Evolutionary conservation across 2,888 invertebrate species (phyloP).

Genomic region (Boloria euphrosyne): DNA sequence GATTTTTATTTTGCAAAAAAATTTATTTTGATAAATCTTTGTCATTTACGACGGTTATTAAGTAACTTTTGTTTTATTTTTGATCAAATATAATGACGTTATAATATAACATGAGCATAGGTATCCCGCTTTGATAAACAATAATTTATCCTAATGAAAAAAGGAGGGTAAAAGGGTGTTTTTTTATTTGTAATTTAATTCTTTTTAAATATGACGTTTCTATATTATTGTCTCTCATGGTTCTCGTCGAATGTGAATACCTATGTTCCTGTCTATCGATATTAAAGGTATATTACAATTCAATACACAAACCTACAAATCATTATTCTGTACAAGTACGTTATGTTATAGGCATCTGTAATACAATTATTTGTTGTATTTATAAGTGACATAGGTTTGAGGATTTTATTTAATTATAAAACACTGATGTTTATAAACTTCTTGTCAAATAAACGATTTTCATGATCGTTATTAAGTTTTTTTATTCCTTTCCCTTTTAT

Average conservation of each 20-base stretch:
- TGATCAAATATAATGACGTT: conserved; percentile 27
- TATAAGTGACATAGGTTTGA: conserved; percentile 37
- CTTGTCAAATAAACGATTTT: conserved; percentile 50
- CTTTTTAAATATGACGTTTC: too few relatives aligned
- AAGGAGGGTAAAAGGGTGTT: too few relatives aligned
- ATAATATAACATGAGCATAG: conserved; percentile 14
- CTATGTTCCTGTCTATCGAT: conserved; percentile 11
- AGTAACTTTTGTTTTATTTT: not conserved
- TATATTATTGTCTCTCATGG: too few relatives aligned
- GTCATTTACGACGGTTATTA: not conserved
- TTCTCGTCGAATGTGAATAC: not conserved
- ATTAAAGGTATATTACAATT: not conserved
- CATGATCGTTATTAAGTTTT: conserved; percentile 49
- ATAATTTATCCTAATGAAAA: not conserved
- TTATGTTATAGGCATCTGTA: conserved; percentile 25
- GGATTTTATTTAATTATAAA: conserved; percentile 40
- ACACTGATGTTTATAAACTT: conserved; percentile 63
- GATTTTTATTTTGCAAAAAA: too few relatives aligned
- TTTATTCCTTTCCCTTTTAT: conserved; percentile 10
- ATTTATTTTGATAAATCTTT: not conserved
- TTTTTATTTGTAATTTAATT: too few relatives aligned
- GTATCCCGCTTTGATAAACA: not conserved
- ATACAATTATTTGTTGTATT: conserved; percentile 34
- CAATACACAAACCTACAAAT: not conserved
- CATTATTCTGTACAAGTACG: conserved; percentile 27